These are phyloP conservation scores for Physocephala rufipes DNA, from an alignment of 2,888 invertebrate species.

Conservation along the genomic window DNA sequence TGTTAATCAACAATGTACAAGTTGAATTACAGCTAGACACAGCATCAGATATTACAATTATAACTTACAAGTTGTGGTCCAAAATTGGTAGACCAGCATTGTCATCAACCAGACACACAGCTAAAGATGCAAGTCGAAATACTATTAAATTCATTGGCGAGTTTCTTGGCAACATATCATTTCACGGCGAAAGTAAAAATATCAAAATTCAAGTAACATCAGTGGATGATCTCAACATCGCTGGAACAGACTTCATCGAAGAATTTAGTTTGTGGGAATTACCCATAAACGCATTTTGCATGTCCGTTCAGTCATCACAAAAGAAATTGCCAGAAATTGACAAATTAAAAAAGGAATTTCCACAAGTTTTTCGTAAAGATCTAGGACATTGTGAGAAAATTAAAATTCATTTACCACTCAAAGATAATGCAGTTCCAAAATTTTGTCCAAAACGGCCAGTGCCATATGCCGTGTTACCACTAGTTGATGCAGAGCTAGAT, in stretches of 20 bases:
- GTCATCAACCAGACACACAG: constrained; percentile 21
- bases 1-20: neutral
- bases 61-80: constrained; percentile 23
- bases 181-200: constrained; percentile 2
- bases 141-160: constrained; percentile 32
- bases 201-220: constrained; percentile 37
- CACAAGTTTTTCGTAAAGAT: neutral
- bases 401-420: neutral
- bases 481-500: constrained; percentile 37
- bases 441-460: constrained; percentile 42
- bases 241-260: no score
- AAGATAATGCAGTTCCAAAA: constrained; percentile 17
- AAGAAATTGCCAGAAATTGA: no score
- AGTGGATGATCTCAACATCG: constrained; percentile 41
- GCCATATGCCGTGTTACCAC: constrained; percentile 39
- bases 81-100: constrained; percentile 32
- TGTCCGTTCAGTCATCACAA: no score
- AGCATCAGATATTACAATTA: neutral
- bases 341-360: constrained; percentile 18
- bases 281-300: no score
- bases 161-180: no score
- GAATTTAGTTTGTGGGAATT: no score
- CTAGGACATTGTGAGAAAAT: constrained; percentile 13
- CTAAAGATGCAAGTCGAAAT: constrained; percentile 40
- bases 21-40: neutral